Base-by-base conservation (phyloP, 2,888 invertebrate species). In the Macrophya alboannulata region DNA sequence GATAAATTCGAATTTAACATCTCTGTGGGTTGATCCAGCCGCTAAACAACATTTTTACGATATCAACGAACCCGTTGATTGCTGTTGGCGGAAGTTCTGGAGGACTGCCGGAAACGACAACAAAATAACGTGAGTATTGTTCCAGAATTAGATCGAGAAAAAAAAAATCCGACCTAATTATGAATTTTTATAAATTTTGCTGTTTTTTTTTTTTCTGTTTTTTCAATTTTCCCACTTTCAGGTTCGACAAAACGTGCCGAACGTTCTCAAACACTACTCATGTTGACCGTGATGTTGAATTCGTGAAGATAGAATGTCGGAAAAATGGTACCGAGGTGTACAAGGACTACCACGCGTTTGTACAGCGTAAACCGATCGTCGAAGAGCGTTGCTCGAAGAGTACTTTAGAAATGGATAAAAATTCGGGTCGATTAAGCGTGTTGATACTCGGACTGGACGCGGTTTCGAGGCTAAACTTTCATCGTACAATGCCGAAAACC, bases 391-490 rank as follows among this genome's bases (percentile, higher is more conserved):
- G 91, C 81, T 86, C 6, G 6, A 55, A 85, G 0, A 55, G 1
- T 55, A 45, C 37, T 10, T 40, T 51, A 48, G 37, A 68, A 15
- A n/a, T 5, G 21, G 72, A 37, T 25, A 40, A 37, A 48, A n/a
- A 5, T 45, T 72, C 83, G 21, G 88, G 92, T 2, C 89, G 90
- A 85, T 94, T 96, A 77, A 98, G 97, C 88, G 95, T 99, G 0
- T 94, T 98, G 87, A 94, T 98, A 51, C 93, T 98, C 87, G 98
- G 98, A 10, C 94, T 98, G 74, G 98, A 98, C 92, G 97, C 98
- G 12, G 95, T 98, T 43, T 98, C 98, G 0, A 95, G 98, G 88
- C 94, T 98, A 87, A 98, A 98, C 93, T 97, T 98, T 89, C 95
- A 97, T 87, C 95, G 98, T 72, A 97, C 97, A 89, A 97, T 98